Conservation (phyloP, 2,113 vertebrate species). For the Proterorhinus semilunaris region DNA sequence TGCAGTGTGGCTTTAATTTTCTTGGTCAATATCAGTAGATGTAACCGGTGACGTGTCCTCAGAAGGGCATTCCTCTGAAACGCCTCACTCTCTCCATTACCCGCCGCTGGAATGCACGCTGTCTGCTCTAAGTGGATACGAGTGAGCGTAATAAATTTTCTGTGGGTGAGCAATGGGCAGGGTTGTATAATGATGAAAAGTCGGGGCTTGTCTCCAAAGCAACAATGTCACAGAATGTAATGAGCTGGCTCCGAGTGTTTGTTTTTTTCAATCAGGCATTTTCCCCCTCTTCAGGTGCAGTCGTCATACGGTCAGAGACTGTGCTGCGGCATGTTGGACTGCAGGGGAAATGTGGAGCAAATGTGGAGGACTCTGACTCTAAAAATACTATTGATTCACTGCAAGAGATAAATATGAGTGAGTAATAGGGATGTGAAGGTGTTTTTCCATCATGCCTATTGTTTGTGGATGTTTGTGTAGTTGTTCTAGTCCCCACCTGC, state of each 20-base stretch:
- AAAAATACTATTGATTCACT: slow-evolving; percentile 31
- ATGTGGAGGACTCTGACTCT: slow-evolving; percentile 48
- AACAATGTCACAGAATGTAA: slow-evolving; percentile 78
- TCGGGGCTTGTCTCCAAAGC: slow-evolving; percentile 87
- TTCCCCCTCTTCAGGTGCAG: slow-evolving; percentile 79
- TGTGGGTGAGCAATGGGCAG: slow-evolving; percentile 78
- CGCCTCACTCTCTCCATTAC: slow-evolving; percentile 72
- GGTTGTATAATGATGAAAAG: slow-evolving; percentile 84
- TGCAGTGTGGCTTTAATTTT: neutral
- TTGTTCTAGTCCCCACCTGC: neutral
- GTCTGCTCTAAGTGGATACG: slow-evolving; percentile 83
- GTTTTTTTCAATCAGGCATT: slow-evolving; percentile 80
- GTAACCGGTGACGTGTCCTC: slow-evolving; percentile 35
- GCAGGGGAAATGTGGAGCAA: slow-evolving; percentile 28
- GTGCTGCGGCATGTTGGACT: slow-evolving; percentile 83
- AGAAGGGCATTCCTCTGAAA: slow-evolving; percentile 58
- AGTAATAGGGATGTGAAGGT: neutral
- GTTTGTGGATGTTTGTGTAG: neutral
- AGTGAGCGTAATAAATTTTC: slow-evolving; percentile 84
- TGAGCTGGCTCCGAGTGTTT: slow-evolving; percentile 75
- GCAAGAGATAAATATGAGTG: slow-evolving; percentile 26
- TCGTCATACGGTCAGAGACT: slow-evolving; percentile 79
- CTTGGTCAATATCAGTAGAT: neutral
- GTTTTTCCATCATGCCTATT: neutral
- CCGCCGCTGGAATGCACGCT: slow-evolving; percentile 81